These are phyloP conservation scores for Haliclona indistincta DNA, from an alignment of 37 sponge, comb jelly and placozoan genomes.

Conservation along the genomic window DNA sequence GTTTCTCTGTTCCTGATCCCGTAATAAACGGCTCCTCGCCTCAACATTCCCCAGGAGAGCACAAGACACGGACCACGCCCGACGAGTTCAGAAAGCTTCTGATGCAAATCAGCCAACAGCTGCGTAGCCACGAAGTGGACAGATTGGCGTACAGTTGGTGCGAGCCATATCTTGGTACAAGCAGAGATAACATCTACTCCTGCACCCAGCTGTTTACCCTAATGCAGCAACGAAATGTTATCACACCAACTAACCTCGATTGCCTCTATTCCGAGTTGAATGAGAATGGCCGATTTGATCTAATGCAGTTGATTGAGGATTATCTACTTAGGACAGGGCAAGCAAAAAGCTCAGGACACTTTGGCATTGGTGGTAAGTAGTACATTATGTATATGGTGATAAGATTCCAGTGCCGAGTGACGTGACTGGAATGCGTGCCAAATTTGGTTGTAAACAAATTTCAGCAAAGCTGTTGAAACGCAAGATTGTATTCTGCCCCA, in stretches of 20 bases:
- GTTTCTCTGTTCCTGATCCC: background rate
- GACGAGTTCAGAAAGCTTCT: slow-evolving; percentile 36
- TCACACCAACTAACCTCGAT: slow-evolving; percentile 30
- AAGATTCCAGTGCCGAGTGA: too few relatives aligned
- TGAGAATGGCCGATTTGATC: slow-evolving; percentile 45
- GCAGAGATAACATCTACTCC: slow-evolving; percentile 26
- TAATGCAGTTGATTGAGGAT: slow-evolving; percentile 19
- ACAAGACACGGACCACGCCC: background rate
- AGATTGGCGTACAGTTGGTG: slow-evolving; percentile 15
- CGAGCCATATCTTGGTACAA: background rate
- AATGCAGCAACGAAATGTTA: slow-evolving; percentile 30
- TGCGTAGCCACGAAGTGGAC: slow-evolving; percentile 32
- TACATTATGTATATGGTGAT: too few relatives aligned
- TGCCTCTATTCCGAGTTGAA: slow-evolving; percentile 18
- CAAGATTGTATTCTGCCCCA: too few relatives aligned
- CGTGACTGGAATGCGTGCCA: too few relatives aligned
- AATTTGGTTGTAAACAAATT: too few relatives aligned
- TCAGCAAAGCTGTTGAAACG: too few relatives aligned
- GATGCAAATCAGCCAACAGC: slow-evolving; percentile 21
- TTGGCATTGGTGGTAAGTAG: too few relatives aligned
- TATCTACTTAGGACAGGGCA: slow-evolving; percentile 4
- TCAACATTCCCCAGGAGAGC: background rate
- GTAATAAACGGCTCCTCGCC: background rate
- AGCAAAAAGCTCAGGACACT: background rate
- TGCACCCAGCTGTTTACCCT: slow-evolving; percentile 50